Base-by-base conservation (phyloP, 1,140 invertebrate genomes). In the Schlechtendalia chinensis region DNA sequence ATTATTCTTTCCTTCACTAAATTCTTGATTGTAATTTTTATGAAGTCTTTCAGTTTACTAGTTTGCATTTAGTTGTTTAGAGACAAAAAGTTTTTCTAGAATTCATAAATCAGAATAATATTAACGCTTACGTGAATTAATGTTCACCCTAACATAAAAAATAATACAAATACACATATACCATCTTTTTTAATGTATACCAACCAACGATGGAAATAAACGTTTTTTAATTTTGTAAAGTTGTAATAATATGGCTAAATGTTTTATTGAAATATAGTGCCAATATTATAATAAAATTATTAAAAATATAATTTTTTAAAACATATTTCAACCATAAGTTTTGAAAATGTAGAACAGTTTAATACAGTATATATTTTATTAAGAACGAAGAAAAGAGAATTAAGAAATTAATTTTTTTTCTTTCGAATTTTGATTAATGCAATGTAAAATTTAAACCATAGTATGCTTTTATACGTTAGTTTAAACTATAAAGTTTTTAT, bases 71-170 rank as follows among this genome's bases (percentile, higher is more conserved):
- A 71, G 47, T 71, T 69, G 24, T 17, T 71, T 71, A 11, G 24
- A 53, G 24, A 27, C 22, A 29, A 71, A 71, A 71, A 71, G 67
- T 71, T 71, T 71, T 71, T 19, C 0, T 71, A 29, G 3, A 71
- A 53, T 53, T 71, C 67, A 71, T 71, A 71, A 71, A 71, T 71
- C 47, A 71, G 24, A 47, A 53, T 71, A 53, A 71, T 19, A 29
- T 71, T 16, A 71, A 29, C 22, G n/a, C 27, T 53, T 53, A 71
- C 14, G 16, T 16, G 67, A 71, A 71, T 53, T 71, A 71, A 71
- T 50, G 22, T 11, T 29, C 67, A 71, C 47, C 67, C 24, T 50
- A 27, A 71, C 17, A n/a, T 53, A 53, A 53, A 71, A 19, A 53
- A 53, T 27, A 53, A 71, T 19, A 71, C 67, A 22, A 71, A 71